Percentiles rank a stretch among this genome's conserved stretches.
These are phyloP conservation scores for Trachymyrmex septentrionalis DNA, from an alignment of 1,140 invertebrate species.

Conservation along the genomic window DNA sequence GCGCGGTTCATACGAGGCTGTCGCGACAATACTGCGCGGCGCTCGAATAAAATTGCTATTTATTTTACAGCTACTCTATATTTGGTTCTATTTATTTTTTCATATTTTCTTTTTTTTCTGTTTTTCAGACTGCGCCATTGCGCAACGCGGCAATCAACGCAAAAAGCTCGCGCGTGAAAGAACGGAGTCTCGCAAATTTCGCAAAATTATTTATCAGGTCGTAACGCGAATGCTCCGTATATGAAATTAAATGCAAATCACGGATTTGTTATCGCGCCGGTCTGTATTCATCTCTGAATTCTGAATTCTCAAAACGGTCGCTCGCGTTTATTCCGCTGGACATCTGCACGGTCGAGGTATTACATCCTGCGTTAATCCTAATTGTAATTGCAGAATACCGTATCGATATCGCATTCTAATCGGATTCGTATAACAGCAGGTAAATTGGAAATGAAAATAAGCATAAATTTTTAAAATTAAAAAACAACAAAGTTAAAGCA, in stretches of 20 bases:
- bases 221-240: slow-evolving; percentile 10
- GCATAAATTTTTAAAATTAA: neutral
- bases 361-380: slow-evolving; percentile 23
- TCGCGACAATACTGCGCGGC: neutral
- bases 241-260: slow-evolving; percentile 54
- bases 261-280: slow-evolving; percentile 16
- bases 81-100: neutral
- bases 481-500: neutral
- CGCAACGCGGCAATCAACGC: neutral
- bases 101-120: neutral
- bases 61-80: neutral
- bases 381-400: slow-evolving; percentile 42
- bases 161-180: neutral
- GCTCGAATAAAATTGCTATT: slow-evolving; percentile 7
- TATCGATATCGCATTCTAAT: slow-evolving; percentile 33
- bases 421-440: slow-evolving; percentile 4
- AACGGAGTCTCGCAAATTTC: neutral
- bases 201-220: slow-evolving; percentile 53
- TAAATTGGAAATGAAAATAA: slow-evolving; percentile 33
- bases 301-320: slow-evolving; percentile 19
- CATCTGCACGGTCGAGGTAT: slow-evolving; percentile 15
- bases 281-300: neutral
- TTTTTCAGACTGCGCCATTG: neutral
- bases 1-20: neutral
- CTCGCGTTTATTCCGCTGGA: slow-evolving; percentile 29